phyloP scores from a whole-genome alignment of 1,140 invertebrate genomes.

The Drosophila melanica region DNA sequence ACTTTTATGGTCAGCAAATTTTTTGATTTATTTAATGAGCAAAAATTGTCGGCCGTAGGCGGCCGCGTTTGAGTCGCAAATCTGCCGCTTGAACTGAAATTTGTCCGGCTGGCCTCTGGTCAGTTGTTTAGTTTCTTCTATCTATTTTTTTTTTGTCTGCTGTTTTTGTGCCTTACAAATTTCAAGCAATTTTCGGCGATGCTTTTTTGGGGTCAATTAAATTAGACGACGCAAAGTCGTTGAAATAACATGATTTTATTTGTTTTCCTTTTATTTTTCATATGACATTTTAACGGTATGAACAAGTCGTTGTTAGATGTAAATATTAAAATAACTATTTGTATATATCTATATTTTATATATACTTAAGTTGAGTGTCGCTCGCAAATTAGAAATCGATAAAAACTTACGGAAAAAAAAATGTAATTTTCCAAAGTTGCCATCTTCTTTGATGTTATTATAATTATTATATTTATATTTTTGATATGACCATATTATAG shows the following conservation, averaged over 20 bases:
- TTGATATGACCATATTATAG: too few relatives aligned
- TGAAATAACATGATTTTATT: constrained; percentile 41
- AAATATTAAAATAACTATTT: not conserved
- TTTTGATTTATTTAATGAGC: constrained; percentile 77
- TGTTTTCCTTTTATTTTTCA: not conserved
- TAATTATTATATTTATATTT: too few relatives aligned
- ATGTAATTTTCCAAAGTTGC: too few relatives aligned
- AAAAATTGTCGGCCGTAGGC: constrained; percentile 61
- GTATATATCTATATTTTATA: too few relatives aligned
- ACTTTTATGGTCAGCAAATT: constrained; percentile 63
- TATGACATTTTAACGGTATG: not conserved
- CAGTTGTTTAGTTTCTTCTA: constrained; percentile 7
- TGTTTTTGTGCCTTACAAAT: constrained; percentile 53
- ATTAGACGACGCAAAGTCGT: constrained; percentile 30
- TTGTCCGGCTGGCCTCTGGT: constrained; percentile 23
- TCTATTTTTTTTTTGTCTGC: constrained; percentile 10
- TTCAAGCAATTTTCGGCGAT: constrained; percentile 60
- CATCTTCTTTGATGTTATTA: too few relatives aligned
- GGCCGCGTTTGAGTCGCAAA: constrained; percentile 22
- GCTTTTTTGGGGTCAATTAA: constrained; percentile 76
- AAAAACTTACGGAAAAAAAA: too few relatives aligned
- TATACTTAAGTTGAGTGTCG: too few relatives aligned
- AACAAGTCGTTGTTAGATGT: not conserved
- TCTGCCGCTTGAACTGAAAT: constrained; percentile 35
- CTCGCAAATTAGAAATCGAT: too few relatives aligned